phyloP scores from a whole-genome alignment of 2,888 invertebrate genomes.

The Oasisia sp. region DNA sequence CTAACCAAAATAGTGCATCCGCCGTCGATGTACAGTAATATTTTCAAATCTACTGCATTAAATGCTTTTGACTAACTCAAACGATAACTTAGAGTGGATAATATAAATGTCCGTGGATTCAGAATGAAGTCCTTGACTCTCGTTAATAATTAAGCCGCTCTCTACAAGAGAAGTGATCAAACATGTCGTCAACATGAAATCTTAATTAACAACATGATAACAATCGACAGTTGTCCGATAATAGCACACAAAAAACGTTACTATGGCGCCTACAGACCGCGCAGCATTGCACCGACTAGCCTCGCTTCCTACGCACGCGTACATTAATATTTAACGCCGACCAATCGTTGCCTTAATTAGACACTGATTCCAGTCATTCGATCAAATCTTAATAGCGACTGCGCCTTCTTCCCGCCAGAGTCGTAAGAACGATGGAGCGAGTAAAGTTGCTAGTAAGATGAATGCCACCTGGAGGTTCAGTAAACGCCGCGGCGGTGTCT shows the following conservation, averaged over 20 bases:
- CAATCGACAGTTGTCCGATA: not conserved
- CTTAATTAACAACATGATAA: not conserved
- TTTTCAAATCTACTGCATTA: not conserved
- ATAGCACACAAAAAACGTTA: not conserved
- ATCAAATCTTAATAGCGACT: constrained; percentile 6
- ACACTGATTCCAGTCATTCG: not conserved
- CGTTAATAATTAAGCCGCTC: not conserved
- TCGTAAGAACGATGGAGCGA: not conserved
- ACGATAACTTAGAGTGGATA: not conserved
- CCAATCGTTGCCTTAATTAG: not conserved
- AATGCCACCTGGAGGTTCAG: not conserved
- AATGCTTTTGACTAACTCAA: not conserved
- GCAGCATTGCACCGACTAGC: not conserved
- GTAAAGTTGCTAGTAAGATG: not conserved
- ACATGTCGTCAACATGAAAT: not conserved
- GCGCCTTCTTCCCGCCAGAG: not conserved
- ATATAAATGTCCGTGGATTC: not conserved
- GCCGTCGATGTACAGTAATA: too few relatives aligned
- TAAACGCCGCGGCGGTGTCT: not conserved
- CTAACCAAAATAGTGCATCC: too few relatives aligned
- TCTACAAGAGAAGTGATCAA: not conserved
- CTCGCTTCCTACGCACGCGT: not conserved
- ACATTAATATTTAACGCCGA: not conserved
- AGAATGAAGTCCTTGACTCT: not conserved
- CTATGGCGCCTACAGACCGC: not conserved